phyloP scores from a whole-genome alignment of 2,888 invertebrate species.

The Caradrina kadenii region DNA sequence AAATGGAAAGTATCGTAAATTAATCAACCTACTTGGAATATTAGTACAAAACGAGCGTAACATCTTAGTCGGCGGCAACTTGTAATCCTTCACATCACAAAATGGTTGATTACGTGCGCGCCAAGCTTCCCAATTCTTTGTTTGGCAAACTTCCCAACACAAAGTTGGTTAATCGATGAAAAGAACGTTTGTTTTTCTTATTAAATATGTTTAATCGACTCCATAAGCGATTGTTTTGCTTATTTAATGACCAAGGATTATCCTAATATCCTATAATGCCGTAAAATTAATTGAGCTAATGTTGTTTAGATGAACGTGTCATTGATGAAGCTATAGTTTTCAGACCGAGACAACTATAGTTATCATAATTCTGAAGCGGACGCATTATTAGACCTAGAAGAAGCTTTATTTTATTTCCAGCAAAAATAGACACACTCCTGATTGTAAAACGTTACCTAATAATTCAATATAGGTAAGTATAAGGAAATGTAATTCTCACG shows the following conservation, averaged over 20 bases:
- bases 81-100: slow-evolving; percentile 70
- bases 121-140: slow-evolving; percentile 63
- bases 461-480: slow-evolving; percentile 10
- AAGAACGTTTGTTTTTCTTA: slow-evolving; percentile 64
- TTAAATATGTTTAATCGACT: slow-evolving; percentile 59
- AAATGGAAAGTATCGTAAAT: slow-evolving; percentile 49
- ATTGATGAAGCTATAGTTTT: slow-evolving; percentile 49
- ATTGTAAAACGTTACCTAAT: slow-evolving; percentile 17
- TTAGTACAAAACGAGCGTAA: slow-evolving; percentile 56
- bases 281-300: slow-evolving; percentile 50
- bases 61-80: slow-evolving; percentile 61
- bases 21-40: slow-evolving; percentile 56
- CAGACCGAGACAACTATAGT: slow-evolving; percentile 42
- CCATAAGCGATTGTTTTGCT: slow-evolving; percentile 55
- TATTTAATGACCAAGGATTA: slow-evolving; percentile 54
- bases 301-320: slow-evolving; percentile 45
- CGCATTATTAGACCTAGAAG: slow-evolving; percentile 29
- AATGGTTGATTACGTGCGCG: slow-evolving; percentile 68
- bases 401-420: slow-evolving; percentile 28
- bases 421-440: slow-evolving; percentile 17
- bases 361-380: slow-evolving; percentile 41
- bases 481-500: slow-evolving; percentile 20
- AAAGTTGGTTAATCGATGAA: slow-evolving; percentile 57
- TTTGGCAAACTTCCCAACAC: slow-evolving; percentile 67
- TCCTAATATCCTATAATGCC: slow-evolving; percentile 47